These are phyloP conservation scores for Nasonia oneida DNA, from an alignment of 2,888 invertebrate genomes.

Conservation along the genomic window DNA sequence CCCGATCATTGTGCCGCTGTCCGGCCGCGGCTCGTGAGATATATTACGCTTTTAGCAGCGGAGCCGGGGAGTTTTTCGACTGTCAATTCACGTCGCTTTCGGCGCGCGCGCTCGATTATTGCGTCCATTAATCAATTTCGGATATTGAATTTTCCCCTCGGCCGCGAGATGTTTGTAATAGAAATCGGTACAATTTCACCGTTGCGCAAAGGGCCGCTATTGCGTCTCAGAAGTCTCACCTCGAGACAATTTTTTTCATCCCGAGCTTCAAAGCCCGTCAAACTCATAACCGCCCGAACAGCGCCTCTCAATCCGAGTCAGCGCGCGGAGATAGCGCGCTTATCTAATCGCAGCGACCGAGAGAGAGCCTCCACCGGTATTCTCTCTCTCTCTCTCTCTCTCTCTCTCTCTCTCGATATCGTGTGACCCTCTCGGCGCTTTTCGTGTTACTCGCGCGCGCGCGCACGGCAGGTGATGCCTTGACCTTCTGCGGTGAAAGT, in stretches of 20 bases:
- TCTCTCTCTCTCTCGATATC: slow-evolving; percentile 3
- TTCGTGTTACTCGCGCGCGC: slow-evolving; percentile 8
- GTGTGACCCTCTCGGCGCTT: slow-evolving; percentile 51
- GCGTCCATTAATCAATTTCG: not conserved
- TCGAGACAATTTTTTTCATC: not conserved
- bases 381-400: not conserved
- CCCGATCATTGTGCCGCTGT: not conserved
- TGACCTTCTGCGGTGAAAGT: slow-evolving; percentile 61
- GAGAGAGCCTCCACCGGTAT: not conserved
- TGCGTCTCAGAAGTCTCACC: not conserved
- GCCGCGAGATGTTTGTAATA: not conserved
- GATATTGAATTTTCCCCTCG: not conserved
- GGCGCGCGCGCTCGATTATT: not conserved
- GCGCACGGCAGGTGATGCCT: slow-evolving; percentile 60
- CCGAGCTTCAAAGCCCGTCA: not conserved
- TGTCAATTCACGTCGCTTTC: not conserved
- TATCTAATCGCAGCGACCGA: slow-evolving; percentile 32
- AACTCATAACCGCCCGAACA: not conserved
- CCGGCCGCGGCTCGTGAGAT: not conserved
- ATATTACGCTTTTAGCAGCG: not conserved
- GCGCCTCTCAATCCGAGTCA: slow-evolving; percentile 17
- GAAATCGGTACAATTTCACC: slow-evolving; percentile 5
- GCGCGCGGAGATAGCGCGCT: not conserved
- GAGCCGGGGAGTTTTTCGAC: not conserved
- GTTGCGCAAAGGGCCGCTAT: not conserved